A percentile compares a stretch with the other conserved stretches of the same genome.
These are phyloP conservation scores for Aythya baeri DNA, from an alignment of 2,113 vertebrate genomes.

Conservation along the genomic window DNA sequence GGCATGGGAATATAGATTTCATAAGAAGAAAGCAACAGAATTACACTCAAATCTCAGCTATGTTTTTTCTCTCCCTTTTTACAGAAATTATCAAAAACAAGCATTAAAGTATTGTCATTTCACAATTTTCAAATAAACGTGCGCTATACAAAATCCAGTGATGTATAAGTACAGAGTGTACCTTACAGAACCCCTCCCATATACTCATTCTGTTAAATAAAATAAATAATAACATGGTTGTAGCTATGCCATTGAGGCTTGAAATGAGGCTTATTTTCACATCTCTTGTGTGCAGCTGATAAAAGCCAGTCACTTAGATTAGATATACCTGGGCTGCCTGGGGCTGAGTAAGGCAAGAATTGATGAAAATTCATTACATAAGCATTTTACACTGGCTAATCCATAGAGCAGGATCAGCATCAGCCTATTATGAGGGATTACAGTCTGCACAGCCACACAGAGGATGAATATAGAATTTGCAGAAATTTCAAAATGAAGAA, in stretches of 20 bases:
- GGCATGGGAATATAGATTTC: conserved; percentile 50
- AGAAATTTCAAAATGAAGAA: conserved; percentile 32
- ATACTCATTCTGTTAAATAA: neutral
- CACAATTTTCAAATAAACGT: neutral
- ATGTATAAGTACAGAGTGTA: neutral
- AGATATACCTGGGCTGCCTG: conserved; percentile 45
- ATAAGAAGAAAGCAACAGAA: conserved; percentile 39
- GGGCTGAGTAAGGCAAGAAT: neutral
- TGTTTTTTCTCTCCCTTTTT: neutral
- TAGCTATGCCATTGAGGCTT: neutral
- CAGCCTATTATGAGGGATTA: conserved; percentile 47
- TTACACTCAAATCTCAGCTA: conserved; percentile 7
- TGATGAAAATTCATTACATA: conserved; percentile 36
- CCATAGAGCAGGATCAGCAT: conserved; percentile 43
- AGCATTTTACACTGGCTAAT: conserved; percentile 51
- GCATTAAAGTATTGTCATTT: neutral
- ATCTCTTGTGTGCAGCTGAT: conserved; percentile 43
- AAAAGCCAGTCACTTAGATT: conserved; percentile 28
- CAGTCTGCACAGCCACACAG: conserved; percentile 1
- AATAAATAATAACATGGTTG: conserved; percentile 35
- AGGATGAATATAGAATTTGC: conserved; percentile 7
- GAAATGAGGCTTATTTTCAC: conserved; percentile 51
- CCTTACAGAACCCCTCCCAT: neutral
- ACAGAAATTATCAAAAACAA: neutral
- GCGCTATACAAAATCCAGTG: neutral